Percentiles rank a stretch among this genome's conserved stretches.
Evolutionary conservation across 2,888 invertebrate species (phyloP).

Genomic region (Acleris emargana): DNA sequence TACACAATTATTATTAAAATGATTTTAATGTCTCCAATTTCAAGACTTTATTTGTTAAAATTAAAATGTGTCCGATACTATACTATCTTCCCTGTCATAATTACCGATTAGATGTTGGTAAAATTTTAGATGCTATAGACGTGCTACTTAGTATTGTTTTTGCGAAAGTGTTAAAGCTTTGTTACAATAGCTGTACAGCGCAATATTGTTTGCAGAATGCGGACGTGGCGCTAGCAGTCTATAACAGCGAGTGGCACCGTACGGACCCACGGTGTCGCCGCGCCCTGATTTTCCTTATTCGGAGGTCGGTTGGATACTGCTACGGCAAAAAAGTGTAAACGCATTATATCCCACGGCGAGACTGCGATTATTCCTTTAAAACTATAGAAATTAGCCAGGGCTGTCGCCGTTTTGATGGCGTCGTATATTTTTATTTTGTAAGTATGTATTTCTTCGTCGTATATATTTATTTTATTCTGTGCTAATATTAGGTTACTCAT

Average conservation of each 20-base stretch:
- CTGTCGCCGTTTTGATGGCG: background rate
- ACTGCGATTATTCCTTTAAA: background rate
- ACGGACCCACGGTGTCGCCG: slow-evolving; percentile 67
- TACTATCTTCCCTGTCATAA: no score
- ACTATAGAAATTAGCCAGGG: background rate
- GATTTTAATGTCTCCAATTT: no score
- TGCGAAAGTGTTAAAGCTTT: background rate
- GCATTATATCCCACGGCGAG: background rate
- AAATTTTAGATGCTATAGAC: no score
- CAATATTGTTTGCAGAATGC: slow-evolving; percentile 57
- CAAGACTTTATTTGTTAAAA: no score
- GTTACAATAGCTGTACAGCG: background rate
- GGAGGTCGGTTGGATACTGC: slow-evolving; percentile 52
- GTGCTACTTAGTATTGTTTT: no score
- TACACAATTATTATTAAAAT: no score
- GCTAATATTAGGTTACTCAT: no score
- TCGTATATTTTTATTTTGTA: background rate
- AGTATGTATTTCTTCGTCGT: background rate
- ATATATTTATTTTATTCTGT: no score
- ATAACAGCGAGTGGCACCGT: slow-evolving; percentile 72
- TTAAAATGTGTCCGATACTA: no score
- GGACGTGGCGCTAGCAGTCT: slow-evolving; percentile 66
- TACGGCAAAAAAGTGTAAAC: slow-evolving; percentile 29
- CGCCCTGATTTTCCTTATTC: slow-evolving; percentile 66
- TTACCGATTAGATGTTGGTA: no score